These are phyloP conservation scores for Bradypus variegatus DNA, from an alignment of 2,797 vertebrate species.

Conservation along the genomic window DNA sequence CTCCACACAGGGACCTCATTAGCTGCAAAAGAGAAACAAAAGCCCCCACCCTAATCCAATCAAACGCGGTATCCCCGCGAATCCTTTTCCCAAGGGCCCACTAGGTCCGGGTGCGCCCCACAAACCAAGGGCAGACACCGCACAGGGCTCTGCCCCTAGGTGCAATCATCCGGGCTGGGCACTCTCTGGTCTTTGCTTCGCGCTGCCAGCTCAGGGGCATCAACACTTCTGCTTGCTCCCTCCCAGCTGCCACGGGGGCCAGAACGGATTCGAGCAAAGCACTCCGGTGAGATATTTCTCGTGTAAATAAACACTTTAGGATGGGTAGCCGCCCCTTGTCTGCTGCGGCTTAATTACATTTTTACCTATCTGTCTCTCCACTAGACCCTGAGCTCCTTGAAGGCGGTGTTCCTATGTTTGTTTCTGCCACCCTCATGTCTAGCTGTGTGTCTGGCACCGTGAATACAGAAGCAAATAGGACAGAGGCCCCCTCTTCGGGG, in stretches of 20 bases:
- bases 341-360: conserved; percentile 26
- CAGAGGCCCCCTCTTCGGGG: background rate
- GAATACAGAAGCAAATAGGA: background rate
- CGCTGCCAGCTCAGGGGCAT: conserved; percentile 61
- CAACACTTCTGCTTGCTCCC: conserved; percentile 55
- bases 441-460: background rate
- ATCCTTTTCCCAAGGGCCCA: conserved; percentile 76
- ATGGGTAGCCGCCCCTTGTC: conserved; percentile 63
- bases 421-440: background rate
- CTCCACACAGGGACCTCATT: conserved; percentile 87
- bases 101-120: conserved; percentile 50
- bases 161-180: background rate
- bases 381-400: background rate
- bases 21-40: conserved; percentile 76
- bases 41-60: conserved; percentile 69
- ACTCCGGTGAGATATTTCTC: conserved; percentile 46
- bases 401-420: background rate
- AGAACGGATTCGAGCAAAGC: conserved; percentile 68
- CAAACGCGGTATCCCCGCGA: conserved; percentile 78
- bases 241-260: conserved; percentile 69
- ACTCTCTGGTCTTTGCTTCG: conserved; percentile 51
- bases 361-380: background rate
- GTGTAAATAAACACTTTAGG: conserved; percentile 68
- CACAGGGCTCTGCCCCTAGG: background rate
- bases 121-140: conserved; percentile 47